These are phyloP conservation scores for Sebastiscus albofasciatus DNA, from an alignment of 2,797 vertebrate species.

Conservation along the genomic window DNA sequence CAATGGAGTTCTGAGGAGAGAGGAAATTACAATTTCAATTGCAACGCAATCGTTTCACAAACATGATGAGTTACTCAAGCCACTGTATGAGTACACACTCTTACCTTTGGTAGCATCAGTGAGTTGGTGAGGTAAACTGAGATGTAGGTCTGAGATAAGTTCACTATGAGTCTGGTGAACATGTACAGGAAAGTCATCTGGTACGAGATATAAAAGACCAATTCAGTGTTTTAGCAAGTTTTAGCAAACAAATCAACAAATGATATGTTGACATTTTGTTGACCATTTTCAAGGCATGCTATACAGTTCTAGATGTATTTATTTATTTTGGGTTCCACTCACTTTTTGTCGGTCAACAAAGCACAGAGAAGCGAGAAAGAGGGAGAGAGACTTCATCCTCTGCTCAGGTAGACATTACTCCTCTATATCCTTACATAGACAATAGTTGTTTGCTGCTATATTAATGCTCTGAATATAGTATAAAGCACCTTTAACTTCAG, in stretches of 20 bases:
- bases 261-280: background rate
- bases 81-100: background rate
- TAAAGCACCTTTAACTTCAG: background rate
- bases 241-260: background rate
- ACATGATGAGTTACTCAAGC: background rate
- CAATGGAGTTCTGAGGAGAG: conserved; percentile 86
- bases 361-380: too few relatives aligned
- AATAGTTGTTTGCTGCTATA: too few relatives aligned
- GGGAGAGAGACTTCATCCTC: too few relatives aligned
- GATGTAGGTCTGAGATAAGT: conserved; percentile 92
- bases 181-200: conserved; percentile 92
- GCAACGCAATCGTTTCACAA: background rate
- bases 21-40: background rate
- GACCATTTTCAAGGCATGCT: background rate
- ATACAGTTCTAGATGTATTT: background rate
- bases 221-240: background rate
- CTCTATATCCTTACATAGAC: too few relatives aligned
- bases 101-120: conserved; percentile 89
- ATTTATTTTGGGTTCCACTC: background rate
- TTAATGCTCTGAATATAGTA: too few relatives aligned
- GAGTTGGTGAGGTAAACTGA: conserved; percentile 91
- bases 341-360: too few relatives aligned
- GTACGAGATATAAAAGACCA: background rate
- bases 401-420: too few relatives aligned
- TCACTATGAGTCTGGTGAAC: conserved; percentile 90